Conservation (phyloP, 2,797 vertebrate species). For the Crenichthys baileyi region DNA sequence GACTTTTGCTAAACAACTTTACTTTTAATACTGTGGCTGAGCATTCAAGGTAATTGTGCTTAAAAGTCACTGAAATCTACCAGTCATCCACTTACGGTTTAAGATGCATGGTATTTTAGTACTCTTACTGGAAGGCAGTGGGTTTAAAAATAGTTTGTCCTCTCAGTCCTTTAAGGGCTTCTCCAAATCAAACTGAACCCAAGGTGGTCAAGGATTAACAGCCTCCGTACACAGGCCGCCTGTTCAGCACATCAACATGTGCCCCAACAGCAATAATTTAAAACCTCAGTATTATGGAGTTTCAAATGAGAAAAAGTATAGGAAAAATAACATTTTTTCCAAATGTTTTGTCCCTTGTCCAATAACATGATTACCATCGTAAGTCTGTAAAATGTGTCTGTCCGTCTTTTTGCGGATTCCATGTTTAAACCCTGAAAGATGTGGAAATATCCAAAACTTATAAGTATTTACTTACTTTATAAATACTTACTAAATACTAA, state of each 20-base stretch:
- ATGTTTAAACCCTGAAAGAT: not conserved
- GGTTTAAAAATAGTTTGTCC: not conserved
- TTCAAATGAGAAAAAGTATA: not conserved
- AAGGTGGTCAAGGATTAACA: not conserved
- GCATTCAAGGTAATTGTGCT: not conserved
- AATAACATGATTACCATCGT: not conserved
- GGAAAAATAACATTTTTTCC: not conserved
- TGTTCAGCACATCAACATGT: not conserved
- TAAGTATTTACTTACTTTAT: not conserved
- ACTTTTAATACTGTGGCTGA: not conserved
- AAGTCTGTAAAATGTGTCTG: not conserved
- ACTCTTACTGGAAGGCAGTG: not conserved
- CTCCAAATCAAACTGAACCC: not conserved
- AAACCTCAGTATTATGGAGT: not conserved
- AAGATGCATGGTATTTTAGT: too few species aligned
- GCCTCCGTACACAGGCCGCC: not conserved
- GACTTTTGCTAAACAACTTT: slow-evolving; percentile 1
- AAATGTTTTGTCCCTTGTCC: not conserved
- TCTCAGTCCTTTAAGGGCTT: not conserved
- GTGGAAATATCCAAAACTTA: not conserved
- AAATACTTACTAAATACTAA: too few species aligned
- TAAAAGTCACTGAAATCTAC: not conserved
- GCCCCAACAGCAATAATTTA: not conserved
- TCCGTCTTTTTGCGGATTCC: not conserved
- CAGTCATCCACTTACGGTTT: not conserved